Evolutionary conservation across 2,888 invertebrate species (phyloP).

Genomic region (Amiota communis): DNA sequence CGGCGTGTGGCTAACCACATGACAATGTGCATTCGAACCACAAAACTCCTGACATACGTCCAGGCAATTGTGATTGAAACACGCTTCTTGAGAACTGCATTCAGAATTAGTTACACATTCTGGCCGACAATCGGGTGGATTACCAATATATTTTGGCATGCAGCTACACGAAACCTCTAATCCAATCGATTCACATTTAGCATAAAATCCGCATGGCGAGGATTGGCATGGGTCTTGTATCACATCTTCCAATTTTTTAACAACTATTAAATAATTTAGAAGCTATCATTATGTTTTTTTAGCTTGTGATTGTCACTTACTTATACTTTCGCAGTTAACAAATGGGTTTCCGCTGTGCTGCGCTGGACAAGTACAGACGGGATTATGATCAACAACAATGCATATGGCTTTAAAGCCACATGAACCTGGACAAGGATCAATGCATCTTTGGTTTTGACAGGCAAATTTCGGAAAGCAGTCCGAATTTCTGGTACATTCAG

Average conservation of each 20-base stretch:
- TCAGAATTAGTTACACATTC: slow-evolving; percentile 83
- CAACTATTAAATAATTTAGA: slow-evolving; percentile 37
- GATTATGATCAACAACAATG: slow-evolving; percentile 84
- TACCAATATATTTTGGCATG: slow-evolving; percentile 78
- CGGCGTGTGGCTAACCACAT: slow-evolving; percentile 77
- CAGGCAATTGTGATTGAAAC: slow-evolving; percentile 81
- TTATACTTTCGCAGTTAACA: slow-evolving; percentile 77
- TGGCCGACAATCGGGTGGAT: slow-evolving; percentile 81
- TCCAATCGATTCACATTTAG: slow-evolving; percentile 75
- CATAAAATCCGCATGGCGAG: slow-evolving; percentile 76
- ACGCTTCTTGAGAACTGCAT: slow-evolving; percentile 80
- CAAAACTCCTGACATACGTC: slow-evolving; percentile 83
- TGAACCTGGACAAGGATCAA: slow-evolving; percentile 84
- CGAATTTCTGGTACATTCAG: slow-evolving; percentile 84
- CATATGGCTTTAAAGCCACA: slow-evolving; percentile 84
- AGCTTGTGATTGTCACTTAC: slow-evolving; percentile 30
- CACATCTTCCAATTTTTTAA: slow-evolving; percentile 42
- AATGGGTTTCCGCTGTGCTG: slow-evolving; percentile 85
- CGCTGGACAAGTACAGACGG: slow-evolving; percentile 83
- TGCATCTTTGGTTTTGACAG: slow-evolving; percentile 86
- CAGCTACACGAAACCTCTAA: slow-evolving; percentile 77
- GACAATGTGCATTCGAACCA: slow-evolving; percentile 76
- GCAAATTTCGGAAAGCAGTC: slow-evolving; percentile 84
- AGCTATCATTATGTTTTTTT: background rate
- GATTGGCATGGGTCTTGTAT: slow-evolving; percentile 73